Base-by-base conservation (phyloP, 2,888 invertebrate genomes). In the Dolichomitus sp. region DNA sequence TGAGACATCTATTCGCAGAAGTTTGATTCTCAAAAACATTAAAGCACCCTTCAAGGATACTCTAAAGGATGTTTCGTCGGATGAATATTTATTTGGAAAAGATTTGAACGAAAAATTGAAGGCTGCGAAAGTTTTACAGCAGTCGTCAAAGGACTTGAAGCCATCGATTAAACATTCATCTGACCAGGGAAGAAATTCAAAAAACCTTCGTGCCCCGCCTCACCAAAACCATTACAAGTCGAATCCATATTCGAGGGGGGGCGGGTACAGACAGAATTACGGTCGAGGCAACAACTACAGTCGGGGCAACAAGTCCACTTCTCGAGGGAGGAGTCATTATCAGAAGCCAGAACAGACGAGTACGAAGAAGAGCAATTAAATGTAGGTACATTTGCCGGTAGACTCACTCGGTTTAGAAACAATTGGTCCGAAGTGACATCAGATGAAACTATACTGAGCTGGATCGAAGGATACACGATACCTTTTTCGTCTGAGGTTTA, bases 201-300 rank as follows among this genome's bases (percentile, higher is more conserved):
- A 86, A 87, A 87, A 86, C 81, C 42, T 6, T 27, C 80, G 40
- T 72, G 54, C 52, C 82, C 84, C 84, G 74, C 68, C 76, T 45
- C 84, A 82, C 12, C 84, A 72, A 59, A 27, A 30, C 37, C 37
- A 52, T n/a, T 61, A 61, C 72, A 75, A 12, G 40, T 33, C 66
- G 14, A 57, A 70, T 48, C 2, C 19, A 52, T 70, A 77, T 59
- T 30, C 61, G 74, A 57, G 40, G 74, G 48, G 80, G 80, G 45
- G 81, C 76, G 83, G 81, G 72, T 80, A 80, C 50, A 76, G 52
- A 59, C 42, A 48, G 37, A 37, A 48, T 68, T 52, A 50, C 61
- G 27, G 74, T 61, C 65, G 73, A 23, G 37, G 59, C 70, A 81
- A 54, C 77, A 40, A 45, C 45, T 37, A 68, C 65, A 42, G 72